These are phyloP conservation scores for Apotomis turbidana DNA, from an alignment of 2,888 invertebrate species.

Conservation along the genomic window DNA sequence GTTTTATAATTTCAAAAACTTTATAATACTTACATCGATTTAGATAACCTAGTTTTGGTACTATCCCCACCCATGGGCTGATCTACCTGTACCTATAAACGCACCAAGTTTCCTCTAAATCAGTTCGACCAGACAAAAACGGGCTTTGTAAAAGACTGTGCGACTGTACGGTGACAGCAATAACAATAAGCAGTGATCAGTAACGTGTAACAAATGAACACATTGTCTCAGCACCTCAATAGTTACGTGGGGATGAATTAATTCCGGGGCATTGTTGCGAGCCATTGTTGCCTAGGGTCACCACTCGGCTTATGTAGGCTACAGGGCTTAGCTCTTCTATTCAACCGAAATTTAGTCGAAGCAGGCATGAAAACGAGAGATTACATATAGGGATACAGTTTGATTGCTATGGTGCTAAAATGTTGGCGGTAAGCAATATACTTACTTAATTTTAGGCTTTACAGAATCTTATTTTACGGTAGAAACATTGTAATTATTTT, in stretches of 20 bases:
- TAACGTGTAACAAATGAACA: constrained; percentile 42
- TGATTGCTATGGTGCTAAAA: no score
- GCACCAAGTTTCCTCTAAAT: no score
- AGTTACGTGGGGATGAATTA: constrained; percentile 41
- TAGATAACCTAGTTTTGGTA: no score
- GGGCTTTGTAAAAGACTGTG: not conserved
- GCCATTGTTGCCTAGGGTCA: constrained; percentile 20
- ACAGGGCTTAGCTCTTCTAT: constrained; percentile 19
- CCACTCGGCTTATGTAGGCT: constrained; percentile 19
- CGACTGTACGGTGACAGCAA: constrained; percentile 9
- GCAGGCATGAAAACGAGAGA: not conserved
- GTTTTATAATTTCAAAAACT: no score
- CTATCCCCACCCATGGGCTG: no score
- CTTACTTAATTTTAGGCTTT: no score
- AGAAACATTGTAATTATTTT: no score
- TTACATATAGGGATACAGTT: not conserved
- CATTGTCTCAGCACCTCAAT: constrained; percentile 43
- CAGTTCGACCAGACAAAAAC: no score
- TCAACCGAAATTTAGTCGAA: not conserved
- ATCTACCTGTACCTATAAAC: no score
- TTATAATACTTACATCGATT: no score
- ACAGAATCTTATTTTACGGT: no score
- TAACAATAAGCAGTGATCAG: constrained; percentile 37
- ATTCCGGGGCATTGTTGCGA: constrained; percentile 44
- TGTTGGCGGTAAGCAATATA: not conserved